Evolutionary conservation across 2,797 vertebrate genomes (phyloP), one percentile per base, ranked within the genome.

Genomic region (Crocodylus rhombifer): DNA sequence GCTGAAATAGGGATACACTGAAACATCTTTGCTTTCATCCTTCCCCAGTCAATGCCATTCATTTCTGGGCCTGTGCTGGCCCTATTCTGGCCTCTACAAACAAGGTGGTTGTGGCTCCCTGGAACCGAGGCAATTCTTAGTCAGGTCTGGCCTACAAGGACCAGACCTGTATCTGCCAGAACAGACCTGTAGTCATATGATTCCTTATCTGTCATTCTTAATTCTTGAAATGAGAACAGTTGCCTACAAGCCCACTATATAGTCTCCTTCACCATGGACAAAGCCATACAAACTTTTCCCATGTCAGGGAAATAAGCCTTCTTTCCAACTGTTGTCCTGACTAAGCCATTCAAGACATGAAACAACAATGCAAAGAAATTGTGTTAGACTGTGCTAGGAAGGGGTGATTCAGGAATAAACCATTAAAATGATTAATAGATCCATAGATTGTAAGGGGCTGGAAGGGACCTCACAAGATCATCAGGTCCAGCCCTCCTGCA

Each of bases 311-410:
- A 95, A 89, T 89, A 61, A 75, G 93, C 91, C 94, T 93, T 91
- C 89, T 87, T 90, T 94, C 83, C 87, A 83, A 88, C 30, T 77
- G 79, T 62, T 90, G 87, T 95, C 77, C 91, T 65, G 87, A 85
- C 78, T 60, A 16, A 89, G 75, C 7, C 6, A 71, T 74, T 93
- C 79, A 85, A 83, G 94, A 92, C 85, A 93, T 26, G 51, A 93
- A 95, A 90, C 84, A 83, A 30, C 91, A 83, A 28, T 88, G 77
- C 77, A 94, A 92, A 93, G 90, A 91, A 77, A 82, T 61, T 88
- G 83, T 88, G 20, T 81, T 73, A 85, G 89, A 60, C 42, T 51
- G 42, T 51, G 10, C 10, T 51, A 9, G 42, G 42, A 51, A 51
- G 42, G 42, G 42, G 42, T 51, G 42, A 51, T 51, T 51, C 42